Conservation (phyloP, 2,797 vertebrate genomes). For the Hoplostethus mediterraneus region DNA sequence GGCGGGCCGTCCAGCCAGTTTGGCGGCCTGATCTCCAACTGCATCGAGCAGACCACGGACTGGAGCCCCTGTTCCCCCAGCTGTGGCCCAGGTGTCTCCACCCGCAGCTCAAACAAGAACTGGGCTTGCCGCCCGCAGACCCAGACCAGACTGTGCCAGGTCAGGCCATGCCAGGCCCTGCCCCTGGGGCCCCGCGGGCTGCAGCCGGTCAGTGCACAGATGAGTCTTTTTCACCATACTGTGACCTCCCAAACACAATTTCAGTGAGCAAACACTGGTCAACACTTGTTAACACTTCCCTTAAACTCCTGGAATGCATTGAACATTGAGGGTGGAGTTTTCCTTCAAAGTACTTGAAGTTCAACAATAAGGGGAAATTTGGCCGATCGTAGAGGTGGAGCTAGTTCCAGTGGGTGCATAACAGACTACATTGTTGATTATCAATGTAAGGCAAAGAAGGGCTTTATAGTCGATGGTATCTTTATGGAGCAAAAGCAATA, state of each 20-base stretch:
- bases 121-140: constrained; percentile 83
- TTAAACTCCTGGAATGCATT: no score
- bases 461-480: background rate
- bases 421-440: no score
- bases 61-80: constrained; percentile 88
- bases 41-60: constrained; percentile 80
- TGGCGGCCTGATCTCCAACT: constrained; percentile 36
- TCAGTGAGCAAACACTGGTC: no score
- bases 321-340: no score
- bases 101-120: constrained; percentile 87
- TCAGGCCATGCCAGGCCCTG: constrained; percentile 77
- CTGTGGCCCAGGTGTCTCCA: constrained; percentile 87
- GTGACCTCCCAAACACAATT: no score
- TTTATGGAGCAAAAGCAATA: no score
- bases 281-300: no score
- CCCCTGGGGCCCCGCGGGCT: constrained; percentile 4
- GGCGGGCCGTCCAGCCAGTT: constrained; percentile 14
- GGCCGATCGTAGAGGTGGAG: no score
- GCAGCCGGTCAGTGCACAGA: constrained; percentile 44
- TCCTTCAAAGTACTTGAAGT: background rate
- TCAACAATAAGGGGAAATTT: background rate
- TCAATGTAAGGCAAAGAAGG: background rate
- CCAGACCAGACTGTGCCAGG: constrained; percentile 83
- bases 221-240: background rate
- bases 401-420: no score